Evolutionary conservation across 2,797 vertebrate genomes (phyloP).

Genomic region (Oreochromis grahami): DNA sequence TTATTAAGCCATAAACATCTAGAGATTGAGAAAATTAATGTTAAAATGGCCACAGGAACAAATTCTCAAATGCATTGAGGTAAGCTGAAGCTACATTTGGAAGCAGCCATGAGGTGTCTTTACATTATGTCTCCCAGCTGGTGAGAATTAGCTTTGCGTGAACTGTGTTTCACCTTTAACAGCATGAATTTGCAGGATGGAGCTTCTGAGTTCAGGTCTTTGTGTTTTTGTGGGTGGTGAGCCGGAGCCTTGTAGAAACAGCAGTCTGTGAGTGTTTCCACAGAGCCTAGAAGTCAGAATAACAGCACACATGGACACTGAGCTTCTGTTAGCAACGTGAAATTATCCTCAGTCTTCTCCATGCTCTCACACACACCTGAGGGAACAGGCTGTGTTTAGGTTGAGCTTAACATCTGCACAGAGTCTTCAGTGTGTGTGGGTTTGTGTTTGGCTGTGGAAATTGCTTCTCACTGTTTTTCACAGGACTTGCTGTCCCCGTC

Average conservation of each 20-base stretch:
- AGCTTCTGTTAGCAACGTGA: conserved; percentile 26
- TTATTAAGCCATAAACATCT: not conserved
- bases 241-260: conserved; percentile 12
- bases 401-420: conserved; percentile 22
- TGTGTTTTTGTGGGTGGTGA: conserved; percentile 1
- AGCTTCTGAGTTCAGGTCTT: not conserved
- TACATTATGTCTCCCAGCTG: not conserved
- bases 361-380: conserved; percentile 28
- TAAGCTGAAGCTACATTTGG: not conserved
- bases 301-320: conserved; percentile 16
- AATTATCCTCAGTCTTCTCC: not conserved
- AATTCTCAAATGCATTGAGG: not conserved
- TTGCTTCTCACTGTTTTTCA: conserved; percentile 14
- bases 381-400: conserved; percentile 16
- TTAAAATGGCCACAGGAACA: not conserved
- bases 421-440: conserved; percentile 14
- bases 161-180: conserved; percentile 29
- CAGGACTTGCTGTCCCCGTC: conserved; percentile 1
- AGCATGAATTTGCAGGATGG: not conserved
- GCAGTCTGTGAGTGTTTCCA: conserved; percentile 33
- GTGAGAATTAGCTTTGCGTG: not conserved
- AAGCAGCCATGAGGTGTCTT: not conserved
- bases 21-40: not conserved
- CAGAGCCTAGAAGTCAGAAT: conserved; percentile 12
- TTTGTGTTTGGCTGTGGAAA: conserved; percentile 1